These are phyloP conservation scores for Lates japonicus DNA, from an alignment of 2,797 vertebrate species.

Conservation along the genomic window DNA sequence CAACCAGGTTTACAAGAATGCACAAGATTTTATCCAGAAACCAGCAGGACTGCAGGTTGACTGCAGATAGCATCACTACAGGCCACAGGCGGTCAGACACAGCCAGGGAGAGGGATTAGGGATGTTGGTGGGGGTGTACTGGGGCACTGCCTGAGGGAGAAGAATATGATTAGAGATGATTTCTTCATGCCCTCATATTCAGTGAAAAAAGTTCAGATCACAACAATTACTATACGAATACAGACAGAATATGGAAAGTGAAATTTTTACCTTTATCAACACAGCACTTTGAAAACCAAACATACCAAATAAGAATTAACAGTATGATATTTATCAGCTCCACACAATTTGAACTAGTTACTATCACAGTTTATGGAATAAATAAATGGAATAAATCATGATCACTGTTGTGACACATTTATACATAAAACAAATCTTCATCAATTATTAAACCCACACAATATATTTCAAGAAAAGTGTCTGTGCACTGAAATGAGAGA, in stretches of 20 bases:
- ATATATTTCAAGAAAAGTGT: neutral
- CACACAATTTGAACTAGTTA: too few species aligned
- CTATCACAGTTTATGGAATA: too few species aligned
- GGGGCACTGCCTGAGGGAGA: conserved; percentile 75
- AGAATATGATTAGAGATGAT: conserved; percentile 8
- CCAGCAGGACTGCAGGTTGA: conserved; percentile 77
- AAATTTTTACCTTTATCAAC: too few species aligned
- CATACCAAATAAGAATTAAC: too few species aligned
- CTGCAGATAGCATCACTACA: conserved; percentile 75
- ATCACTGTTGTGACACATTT: too few species aligned
- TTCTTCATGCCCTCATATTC: neutral
- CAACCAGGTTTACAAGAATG: conserved; percentile 66
- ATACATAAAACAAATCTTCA: neutral
- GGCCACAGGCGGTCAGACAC: conserved; percentile 76
- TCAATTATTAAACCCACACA: too few species aligned
- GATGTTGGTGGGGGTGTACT: conserved; percentile 81
- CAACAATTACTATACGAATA: neutral
- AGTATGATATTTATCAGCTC: too few species aligned
- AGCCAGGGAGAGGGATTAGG: conserved; percentile 82
- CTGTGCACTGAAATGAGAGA: conserved; percentile 76
- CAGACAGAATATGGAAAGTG: neutral
- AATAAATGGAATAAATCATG: too few species aligned
- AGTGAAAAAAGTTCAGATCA: neutral
- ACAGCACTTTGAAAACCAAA: too few species aligned
- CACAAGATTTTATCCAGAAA: conserved; percentile 71